Evolutionary conservation across 2,888 invertebrate species (phyloP).

Genomic region (Trichopria drosophilae): DNA sequence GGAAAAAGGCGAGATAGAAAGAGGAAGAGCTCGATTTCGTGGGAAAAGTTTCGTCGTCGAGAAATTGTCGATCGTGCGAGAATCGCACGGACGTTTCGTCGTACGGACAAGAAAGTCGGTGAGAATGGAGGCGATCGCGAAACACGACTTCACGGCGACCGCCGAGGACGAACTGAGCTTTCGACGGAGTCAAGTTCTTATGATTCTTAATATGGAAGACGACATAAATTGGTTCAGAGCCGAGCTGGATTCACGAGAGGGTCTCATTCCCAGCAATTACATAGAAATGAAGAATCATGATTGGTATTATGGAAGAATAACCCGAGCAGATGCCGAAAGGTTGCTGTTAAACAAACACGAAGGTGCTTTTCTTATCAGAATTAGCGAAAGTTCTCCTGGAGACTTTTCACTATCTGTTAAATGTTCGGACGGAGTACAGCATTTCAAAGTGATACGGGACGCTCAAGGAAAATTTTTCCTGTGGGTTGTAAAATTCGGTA

Average conservation of each 20-base stretch:
- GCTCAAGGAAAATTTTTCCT: slow-evolving; percentile 98
- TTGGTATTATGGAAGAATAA: slow-evolving; percentile 98
- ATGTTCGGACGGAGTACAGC: slow-evolving; percentile 94
- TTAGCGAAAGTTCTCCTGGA: slow-evolving; percentile 98
- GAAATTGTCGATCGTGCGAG: no score
- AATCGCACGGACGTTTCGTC: no score
- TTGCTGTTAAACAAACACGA: slow-evolving; percentile 92
- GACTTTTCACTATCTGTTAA: slow-evolving; percentile 99
- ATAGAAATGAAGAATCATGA: slow-evolving; percentile 99
- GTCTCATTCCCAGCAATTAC: slow-evolving; percentile 98
- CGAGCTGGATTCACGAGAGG: slow-evolving; percentile 95
- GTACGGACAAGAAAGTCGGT: slow-evolving; percentile 34
- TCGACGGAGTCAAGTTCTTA: slow-evolving; percentile 90
- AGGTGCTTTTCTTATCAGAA: slow-evolving; percentile 97
- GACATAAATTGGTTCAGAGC: slow-evolving; percentile 99
- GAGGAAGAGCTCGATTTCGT: not conserved
- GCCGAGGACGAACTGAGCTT: slow-evolving; percentile 99
- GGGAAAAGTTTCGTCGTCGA: no score
- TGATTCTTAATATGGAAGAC: slow-evolving; percentile 99
- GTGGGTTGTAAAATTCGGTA: slow-evolving; percentile 99
- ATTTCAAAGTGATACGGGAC: slow-evolving; percentile 96
- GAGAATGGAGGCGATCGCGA: slow-evolving; percentile 97
- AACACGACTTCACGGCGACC: slow-evolving; percentile 99
- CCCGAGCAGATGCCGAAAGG: slow-evolving; percentile 96
- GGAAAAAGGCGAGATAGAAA: slow-evolving; percentile 3